Evolutionary conservation across 2,797 vertebrate genomes (phyloP).

Genomic region (Tarsius wallacei): DNA sequence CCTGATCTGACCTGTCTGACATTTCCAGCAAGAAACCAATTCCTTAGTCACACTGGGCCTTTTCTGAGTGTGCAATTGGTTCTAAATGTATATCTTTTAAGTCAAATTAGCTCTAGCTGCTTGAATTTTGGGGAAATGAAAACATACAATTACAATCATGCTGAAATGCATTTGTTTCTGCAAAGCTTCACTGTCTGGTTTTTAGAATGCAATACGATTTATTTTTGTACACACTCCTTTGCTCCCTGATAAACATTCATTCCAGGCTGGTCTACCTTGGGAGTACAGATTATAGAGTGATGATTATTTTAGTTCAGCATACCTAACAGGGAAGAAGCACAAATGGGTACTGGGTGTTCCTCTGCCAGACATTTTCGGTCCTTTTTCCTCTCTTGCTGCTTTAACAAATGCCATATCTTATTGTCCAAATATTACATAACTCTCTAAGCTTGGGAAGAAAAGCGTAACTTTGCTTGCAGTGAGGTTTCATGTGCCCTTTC

Average conservation of each 20-base stretch:
- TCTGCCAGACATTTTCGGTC: background rate
- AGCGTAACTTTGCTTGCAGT: background rate
- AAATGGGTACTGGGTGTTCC: background rate
- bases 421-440: background rate
- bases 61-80: background rate
- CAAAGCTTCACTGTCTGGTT: background rate
- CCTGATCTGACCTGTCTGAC: conserved; percentile 14
- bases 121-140: conserved; percentile 39
- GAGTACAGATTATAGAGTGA: background rate
- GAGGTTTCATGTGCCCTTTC: background rate
- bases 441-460: background rate
- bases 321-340: background rate
- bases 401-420: background rate
- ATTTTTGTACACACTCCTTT: background rate
- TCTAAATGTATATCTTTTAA: conserved; percentile 32
- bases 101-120: conserved; percentile 49
- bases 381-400: background rate
- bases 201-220: conserved; percentile 30
- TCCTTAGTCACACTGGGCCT: background rate
- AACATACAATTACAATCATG: conserved; percentile 61
- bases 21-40: conserved; percentile 5
- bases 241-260: background rate
- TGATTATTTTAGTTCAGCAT: conserved; percentile 49
- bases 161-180: conserved; percentile 50
- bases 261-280: background rate